Conservation (phyloP, 2,888 invertebrate genomes). For the Rhingia rostrata region DNA sequence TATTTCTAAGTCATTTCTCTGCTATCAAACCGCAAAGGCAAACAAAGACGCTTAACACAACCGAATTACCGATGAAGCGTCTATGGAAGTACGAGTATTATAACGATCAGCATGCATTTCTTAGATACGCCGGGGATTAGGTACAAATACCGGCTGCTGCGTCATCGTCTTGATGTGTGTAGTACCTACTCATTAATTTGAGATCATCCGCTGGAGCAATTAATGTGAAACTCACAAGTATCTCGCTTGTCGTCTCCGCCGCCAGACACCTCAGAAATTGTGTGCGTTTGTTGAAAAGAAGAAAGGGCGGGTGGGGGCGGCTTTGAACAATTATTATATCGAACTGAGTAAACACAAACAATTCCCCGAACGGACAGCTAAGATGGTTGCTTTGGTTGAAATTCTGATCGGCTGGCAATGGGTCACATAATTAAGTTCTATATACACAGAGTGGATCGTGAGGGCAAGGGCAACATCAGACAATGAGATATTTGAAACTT, state of each 20-base stretch:
- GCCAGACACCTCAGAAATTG: conserved; percentile 5
- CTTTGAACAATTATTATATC: conserved; percentile 46
- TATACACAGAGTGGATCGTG: background rate
- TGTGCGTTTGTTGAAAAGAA: background rate
- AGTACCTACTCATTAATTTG: conserved; percentile 63
- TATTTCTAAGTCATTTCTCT: conserved; percentile 15
- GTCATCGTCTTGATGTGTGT: conserved; percentile 57
- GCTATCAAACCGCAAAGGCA: conserved; percentile 31
- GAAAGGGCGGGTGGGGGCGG: background rate
- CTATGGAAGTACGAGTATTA: conserved; percentile 10
- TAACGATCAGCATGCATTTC: conserved; percentile 15
- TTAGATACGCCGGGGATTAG: background rate
- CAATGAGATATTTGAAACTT: background rate
- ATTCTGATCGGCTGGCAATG: conserved; percentile 35
- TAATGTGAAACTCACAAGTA: conserved; percentile 48
- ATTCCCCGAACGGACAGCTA: conserved; percentile 33
- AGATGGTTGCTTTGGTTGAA: conserved; percentile 6
- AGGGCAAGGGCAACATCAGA: conserved; percentile 3
- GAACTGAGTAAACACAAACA: conserved; percentile 42
- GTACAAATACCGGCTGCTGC: conserved; percentile 44
- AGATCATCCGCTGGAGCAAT: conserved; percentile 66
- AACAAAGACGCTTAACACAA: conserved; percentile 54
- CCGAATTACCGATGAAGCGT: conserved; percentile 37
- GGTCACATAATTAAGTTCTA: conserved; percentile 63
- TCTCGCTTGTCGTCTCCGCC: background rate